Conservation (phyloP, 2,797 vertebrate species). For the Carapus acus region DNA sequence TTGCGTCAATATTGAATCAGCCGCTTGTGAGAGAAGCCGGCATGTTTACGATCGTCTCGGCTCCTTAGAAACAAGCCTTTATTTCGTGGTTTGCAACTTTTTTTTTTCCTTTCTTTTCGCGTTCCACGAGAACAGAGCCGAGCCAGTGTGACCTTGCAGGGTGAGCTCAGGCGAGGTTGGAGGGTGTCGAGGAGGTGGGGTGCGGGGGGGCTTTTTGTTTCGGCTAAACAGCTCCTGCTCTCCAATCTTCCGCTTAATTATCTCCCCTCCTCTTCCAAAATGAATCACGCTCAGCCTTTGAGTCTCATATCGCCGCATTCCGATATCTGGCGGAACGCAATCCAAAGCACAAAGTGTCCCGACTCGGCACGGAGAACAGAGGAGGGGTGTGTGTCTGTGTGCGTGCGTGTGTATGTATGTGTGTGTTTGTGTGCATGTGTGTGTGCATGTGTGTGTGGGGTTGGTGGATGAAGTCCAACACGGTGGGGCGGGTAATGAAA, state of each 20-base stretch:
- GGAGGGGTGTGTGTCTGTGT: too few species aligned
- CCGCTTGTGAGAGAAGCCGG: slow-evolving; percentile 18
- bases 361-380: slow-evolving; percentile 30
- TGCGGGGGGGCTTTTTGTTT: slow-evolving; percentile 54
- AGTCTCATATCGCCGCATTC: slow-evolving; percentile 28
- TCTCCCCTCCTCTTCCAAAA: slow-evolving; percentile 46
- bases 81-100: slow-evolving; percentile 26
- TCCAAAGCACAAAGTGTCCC: slow-evolving; percentile 24
- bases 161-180: too few species aligned
- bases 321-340: slow-evolving; percentile 18
- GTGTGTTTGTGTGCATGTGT: too few species aligned
- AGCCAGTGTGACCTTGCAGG: slow-evolving; percentile 56
- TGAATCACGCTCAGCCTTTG: slow-evolving; percentile 44
- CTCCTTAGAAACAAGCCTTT: slow-evolving; percentile 21
- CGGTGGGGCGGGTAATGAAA: slow-evolving; percentile 8
- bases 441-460: too few species aligned
- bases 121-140: slow-evolving; percentile 27
- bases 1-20: slow-evolving; percentile 37
- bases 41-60: slow-evolving; percentile 15
- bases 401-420: too few species aligned
- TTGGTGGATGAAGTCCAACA: slow-evolving; percentile 22
- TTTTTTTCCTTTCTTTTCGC: slow-evolving; percentile 10
- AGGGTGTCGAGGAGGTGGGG: too few species aligned
- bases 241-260: slow-evolving; percentile 56
- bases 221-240: slow-evolving; percentile 49